A percentile compares a stretch with the other conserved stretches of the same genome.
These are phyloP conservation scores for Danio rerio DNA, from an alignment of 2,113 vertebrate genomes.

Conservation along the genomic window DNA sequence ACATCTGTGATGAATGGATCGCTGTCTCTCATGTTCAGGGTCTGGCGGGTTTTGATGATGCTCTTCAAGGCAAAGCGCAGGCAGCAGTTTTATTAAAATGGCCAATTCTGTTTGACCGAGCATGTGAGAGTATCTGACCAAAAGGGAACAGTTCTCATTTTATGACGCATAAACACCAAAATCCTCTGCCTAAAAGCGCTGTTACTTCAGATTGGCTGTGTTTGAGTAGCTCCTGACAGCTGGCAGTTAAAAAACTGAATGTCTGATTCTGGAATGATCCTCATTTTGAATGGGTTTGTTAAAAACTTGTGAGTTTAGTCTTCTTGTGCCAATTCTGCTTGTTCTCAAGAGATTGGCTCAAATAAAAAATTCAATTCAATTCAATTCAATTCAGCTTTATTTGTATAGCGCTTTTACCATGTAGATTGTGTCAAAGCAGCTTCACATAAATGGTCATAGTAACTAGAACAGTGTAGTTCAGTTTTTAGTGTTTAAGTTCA, in stretches of 20 bases:
- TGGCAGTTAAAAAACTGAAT: not conserved
- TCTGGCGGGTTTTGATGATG: slow-evolving; percentile 33
- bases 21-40: slow-evolving; percentile 34
- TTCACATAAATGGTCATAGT: too few species aligned
- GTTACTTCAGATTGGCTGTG: slow-evolving; percentile 11
- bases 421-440: too few species aligned
- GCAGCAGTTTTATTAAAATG: slow-evolving; percentile 30
- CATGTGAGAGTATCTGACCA: not conserved
- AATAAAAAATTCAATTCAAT: too few species aligned
- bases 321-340: not conserved
- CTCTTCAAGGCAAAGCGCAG: slow-evolving; percentile 11
- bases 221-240: not conserved
- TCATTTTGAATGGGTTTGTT: not conserved
- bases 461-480: too few species aligned
- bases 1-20: slow-evolving; percentile 8
- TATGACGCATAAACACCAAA: slow-evolving; percentile 8
- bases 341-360: not conserved
- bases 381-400: too few species aligned
- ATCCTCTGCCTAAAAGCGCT: slow-evolving; percentile 3
- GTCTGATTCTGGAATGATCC: not conserved
- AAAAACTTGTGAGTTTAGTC: not conserved
- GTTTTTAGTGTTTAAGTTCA: too few species aligned
- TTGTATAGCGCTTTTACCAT: too few species aligned
- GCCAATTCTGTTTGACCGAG: not conserved
- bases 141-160: not conserved